phyloP scores from a whole-genome alignment of 2,888 invertebrate genomes.

The Hylaea fasciaria region DNA sequence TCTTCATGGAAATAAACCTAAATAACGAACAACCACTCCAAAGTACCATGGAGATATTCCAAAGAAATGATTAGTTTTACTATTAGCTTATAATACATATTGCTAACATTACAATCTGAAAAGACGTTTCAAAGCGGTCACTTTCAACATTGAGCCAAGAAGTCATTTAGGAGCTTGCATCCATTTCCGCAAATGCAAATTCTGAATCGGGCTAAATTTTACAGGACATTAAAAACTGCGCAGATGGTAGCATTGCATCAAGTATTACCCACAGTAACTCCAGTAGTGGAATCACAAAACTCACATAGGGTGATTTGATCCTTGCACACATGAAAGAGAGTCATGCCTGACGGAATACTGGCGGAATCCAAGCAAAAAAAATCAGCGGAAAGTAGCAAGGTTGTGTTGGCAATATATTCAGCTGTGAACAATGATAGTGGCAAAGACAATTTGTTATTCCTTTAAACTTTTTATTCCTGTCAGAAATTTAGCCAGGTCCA shows the following conservation, averaged over 20 bases:
- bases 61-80: slow-evolving; percentile 1
- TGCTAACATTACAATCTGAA: too few species aligned
- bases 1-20: slow-evolving; percentile 3
- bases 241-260: slow-evolving; percentile 36
- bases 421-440: neutral
- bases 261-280: slow-evolving; percentile 9
- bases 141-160: slow-evolving; percentile 22
- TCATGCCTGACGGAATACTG: neutral
- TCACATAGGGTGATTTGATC: neutral
- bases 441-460: too few species aligned
- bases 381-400: too few species aligned
- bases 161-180: slow-evolving; percentile 43
- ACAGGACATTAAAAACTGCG: slow-evolving; percentile 29
- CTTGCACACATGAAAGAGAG: neutral
- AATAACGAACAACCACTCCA: neutral
- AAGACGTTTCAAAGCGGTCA: slow-evolving; percentile 4
- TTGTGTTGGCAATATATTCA: too few species aligned
- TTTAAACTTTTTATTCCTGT: too few species aligned
- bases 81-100: too few species aligned
- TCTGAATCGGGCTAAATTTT: slow-evolving; percentile 53
- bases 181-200: slow-evolving; percentile 58
- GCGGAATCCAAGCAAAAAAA: too few species aligned
- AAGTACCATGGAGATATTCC: neutral
- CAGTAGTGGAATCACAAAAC: slow-evolving; percentile 1
- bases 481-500: neutral